Evolutionary conservation across 37 sponge, comb jelly and placozoan species (phyloP).

Genomic region (Eunapius fragilis): DNA sequence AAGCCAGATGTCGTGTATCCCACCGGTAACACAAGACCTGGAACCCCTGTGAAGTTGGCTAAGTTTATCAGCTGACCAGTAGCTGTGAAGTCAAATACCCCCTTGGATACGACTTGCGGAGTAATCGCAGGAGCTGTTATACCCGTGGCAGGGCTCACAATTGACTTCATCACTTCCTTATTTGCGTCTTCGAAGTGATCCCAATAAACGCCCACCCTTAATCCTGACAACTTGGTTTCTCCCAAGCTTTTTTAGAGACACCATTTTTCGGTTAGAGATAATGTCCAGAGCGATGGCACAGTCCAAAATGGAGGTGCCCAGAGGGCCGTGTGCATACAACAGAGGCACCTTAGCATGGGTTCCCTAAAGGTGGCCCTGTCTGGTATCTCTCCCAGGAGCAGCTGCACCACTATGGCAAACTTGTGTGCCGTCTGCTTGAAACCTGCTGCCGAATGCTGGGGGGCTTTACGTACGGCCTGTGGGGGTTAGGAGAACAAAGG

Average conservation of each 20-base stretch:
- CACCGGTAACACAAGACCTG: conserved; percentile 42
- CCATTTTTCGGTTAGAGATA: conserved; percentile 15
- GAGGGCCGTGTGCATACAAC: conserved; percentile 68
- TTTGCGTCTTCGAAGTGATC: conserved; percentile 63
- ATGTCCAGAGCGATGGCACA: conserved; percentile 57
- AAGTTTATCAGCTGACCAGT: conserved; percentile 14
- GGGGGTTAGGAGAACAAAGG: too few relatives aligned
- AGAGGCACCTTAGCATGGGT: too few relatives aligned
- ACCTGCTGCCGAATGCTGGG: too few relatives aligned
- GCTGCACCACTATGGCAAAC: too few relatives aligned
- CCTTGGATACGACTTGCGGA: not conserved
- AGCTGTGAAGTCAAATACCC: conserved; percentile 3
- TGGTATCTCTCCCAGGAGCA: too few relatives aligned
- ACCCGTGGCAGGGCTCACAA: conserved; percentile 42
- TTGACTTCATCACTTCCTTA: conserved; percentile 32
- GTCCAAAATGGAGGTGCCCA: conserved; percentile 65
- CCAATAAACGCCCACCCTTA: conserved; percentile 64
- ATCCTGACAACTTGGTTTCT: conserved; percentile 36
- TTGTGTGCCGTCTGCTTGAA: too few relatives aligned
- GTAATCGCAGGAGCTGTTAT: conserved; percentile 32
- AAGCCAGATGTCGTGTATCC: conserved; percentile 55
- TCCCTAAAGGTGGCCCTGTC: too few relatives aligned
- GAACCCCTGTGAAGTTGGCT: conserved; percentile 55
- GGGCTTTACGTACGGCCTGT: too few relatives aligned
- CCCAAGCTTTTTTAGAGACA: conserved; percentile 50